Evolutionary conservation across 2,113 vertebrate species (phyloP).

Genomic region (Odocoileus virginianus): DNA sequence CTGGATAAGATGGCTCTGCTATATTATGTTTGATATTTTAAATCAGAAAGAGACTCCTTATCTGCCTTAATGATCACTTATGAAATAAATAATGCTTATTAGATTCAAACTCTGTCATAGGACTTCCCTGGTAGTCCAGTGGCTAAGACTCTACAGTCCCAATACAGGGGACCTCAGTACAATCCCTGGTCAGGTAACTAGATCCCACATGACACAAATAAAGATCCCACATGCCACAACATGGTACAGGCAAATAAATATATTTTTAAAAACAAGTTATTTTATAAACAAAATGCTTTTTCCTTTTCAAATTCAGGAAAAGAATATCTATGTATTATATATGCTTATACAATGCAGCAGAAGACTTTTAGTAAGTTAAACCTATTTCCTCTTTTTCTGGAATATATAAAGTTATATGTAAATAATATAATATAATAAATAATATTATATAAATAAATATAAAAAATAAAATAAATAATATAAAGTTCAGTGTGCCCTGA

Average conservation of each 20-base stretch:
- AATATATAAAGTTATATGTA: no score
- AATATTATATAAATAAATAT: no score
- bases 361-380: neutral
- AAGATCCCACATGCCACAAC: neutral
- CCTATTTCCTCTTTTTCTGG: neutral
- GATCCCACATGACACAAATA: neutral
- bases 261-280: neutral
- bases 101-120: neutral
- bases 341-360: neutral
- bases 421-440: neutral
- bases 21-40: neutral
- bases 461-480: neutral
- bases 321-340: neutral
- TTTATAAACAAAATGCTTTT: neutral
- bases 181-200: neutral
- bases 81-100: neutral
- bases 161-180: neutral
- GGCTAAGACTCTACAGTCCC: neutral
- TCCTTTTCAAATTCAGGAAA: neutral
- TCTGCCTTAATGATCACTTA: neutral
- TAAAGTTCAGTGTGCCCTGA: neutral
- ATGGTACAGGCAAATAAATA: neutral
- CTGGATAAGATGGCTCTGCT: neutral
- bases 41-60: neutral
- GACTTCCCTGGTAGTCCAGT: neutral